Base-by-base conservation (phyloP, 2,888 invertebrate species). In the Branchipolynoe longqiensis region DNA sequence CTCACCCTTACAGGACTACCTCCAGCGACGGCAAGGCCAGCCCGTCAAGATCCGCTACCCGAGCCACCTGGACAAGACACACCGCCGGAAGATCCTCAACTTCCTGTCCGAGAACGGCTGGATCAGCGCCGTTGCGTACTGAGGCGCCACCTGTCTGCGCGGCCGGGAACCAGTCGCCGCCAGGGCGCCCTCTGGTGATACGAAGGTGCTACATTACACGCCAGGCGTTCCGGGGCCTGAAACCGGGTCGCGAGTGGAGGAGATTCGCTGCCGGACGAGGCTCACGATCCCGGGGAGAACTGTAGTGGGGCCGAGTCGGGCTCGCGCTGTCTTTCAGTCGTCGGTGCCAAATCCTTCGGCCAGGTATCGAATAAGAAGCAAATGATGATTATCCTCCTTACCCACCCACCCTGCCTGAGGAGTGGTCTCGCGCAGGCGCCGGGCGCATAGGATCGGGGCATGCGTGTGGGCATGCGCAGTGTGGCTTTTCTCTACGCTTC, bases 71-170 rank as follows among this genome's bases (percentile, higher is more conserved):
- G 95, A 95, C 91, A 95, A 94, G 89, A 92, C 92, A 3, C 93
- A 95, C 89, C 94, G 95, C 89, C 94, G 94, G 89, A 94, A 94
- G 90, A 95, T 95, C 88, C 94, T 95, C 89, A 94, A 95, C 90
- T 95, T 95, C 90, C 93, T 95, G 89, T 94, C 94, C 88, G 94
- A 95, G 88, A 95, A 94, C 91, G 95, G 95, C 86, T 95, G 95
- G 95, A 95, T 95, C 82, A 91, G 92, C 14, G 83, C 82, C 8
- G 54, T 86, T 2, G 78, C 78, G 18, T 78, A 78, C 48, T 78
- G 78, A 78, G 28, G 48, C 18, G n/a, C 69, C 33, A 31, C 38
- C 69, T 69, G 69, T 18, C 14, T 25, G 6, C 14, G 33, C n/a
- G 38, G 2, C 8, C 33, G 14, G 14, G 33, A 69, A 62, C 62